phyloP scores from a whole-genome alignment of 2,113 vertebrate genomes.

The Trogon surrucura region DNA sequence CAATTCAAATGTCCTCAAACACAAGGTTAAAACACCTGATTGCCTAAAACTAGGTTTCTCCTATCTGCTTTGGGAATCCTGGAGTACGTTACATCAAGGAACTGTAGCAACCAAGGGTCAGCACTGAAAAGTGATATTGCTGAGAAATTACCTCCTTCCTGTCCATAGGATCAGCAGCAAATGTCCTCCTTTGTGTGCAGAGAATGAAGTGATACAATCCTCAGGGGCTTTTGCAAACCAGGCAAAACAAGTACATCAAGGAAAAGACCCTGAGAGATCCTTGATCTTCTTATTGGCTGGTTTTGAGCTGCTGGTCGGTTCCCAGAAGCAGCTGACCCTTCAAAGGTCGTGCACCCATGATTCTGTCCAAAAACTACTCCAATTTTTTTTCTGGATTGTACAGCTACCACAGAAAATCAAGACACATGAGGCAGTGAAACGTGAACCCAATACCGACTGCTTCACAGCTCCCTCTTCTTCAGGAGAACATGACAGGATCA shows the following conservation, averaged over 20 bases:
- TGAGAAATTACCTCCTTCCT: background rate
- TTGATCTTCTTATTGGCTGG: background rate
- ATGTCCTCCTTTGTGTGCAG: background rate
- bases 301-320: background rate
- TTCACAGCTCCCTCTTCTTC: background rate
- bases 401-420: background rate
- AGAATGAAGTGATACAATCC: background rate
- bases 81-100: background rate
- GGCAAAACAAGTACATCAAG: background rate
- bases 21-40: background rate
- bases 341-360: rapidly evolving
- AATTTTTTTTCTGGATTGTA: background rate
- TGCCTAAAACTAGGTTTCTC: background rate
- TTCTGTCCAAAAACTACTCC: background rate
- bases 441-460: background rate
- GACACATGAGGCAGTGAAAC: background rate
- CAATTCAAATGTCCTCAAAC: background rate
- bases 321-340: background rate
- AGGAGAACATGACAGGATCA: background rate
- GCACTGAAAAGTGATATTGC: background rate
- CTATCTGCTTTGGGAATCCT: background rate
- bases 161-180: background rate
- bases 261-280: background rate
- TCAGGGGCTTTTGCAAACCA: background rate
- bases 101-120: background rate